Base-by-base conservation (phyloP, 2,888 invertebrate genomes). In the Philaethria dido region DNA sequence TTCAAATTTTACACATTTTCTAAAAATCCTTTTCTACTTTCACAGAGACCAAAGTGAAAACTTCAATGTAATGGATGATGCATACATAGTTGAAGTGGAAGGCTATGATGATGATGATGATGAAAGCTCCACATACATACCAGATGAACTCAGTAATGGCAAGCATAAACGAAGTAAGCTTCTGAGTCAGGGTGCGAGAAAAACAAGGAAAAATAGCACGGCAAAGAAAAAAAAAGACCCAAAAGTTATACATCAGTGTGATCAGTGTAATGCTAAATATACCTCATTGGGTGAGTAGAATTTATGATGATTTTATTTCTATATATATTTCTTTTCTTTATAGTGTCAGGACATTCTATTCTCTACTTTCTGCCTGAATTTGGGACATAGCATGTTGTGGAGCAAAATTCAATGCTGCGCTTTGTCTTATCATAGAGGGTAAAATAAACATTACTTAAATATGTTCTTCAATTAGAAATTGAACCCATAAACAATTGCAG, bases 241-340 rank as follows among this genome's bases (percentile, higher is more conserved):
- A n/a, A 78, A 90, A 77, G 80, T 78, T 2, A 75, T 87, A 73
- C 85, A 89, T 71, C 82, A 83, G 48, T 92, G 92, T 73, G 90
- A 90, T 64, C 86, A 88, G 74, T 92, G 92, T 57, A 83, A 83
- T 62, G 86, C 89, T 48, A 86, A 87, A 75, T 92, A 89, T 73
- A 82, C 86, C 0, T 86, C 88, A 16, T 59, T 84, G 59, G 80
- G 91, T 90, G 66, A 81, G 82, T 78, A 14, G 18, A 3, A 9
- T 33, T 16, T 33, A 11, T 63, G 60, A 11, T 14, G 13, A 13
- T 11, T 20, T 39, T 0, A 14, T 29, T 29, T n/a, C n/a, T n/a
- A n/a, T n/a, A n/a, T n/a, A n/a, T n/a, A n/a, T n/a, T n/a, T n/a
- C n/a, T n/a, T n/a, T n/a, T n/a, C n/a, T n/a, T n/a, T n/a, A n/a